Conservation (phyloP, 2,113 vertebrate species). For the Channa maculata region DNA sequence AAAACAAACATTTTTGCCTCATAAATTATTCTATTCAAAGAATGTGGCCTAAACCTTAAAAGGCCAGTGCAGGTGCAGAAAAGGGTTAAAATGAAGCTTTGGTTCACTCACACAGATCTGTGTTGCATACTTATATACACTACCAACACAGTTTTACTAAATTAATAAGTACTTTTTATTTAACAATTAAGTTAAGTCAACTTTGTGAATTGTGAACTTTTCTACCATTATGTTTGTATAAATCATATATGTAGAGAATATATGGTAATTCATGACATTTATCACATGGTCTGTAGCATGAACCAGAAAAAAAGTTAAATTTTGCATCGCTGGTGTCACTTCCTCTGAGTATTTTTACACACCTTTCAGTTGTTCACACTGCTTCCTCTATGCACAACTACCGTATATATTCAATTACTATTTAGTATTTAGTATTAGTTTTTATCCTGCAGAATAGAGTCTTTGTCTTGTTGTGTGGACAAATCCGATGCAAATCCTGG, state of each 20-base stretch:
- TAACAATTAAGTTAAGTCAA: no score
- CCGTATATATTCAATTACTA: no score
- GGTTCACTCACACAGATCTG: conserved; percentile 12
- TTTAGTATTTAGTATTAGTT: no score
- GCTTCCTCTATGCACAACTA: conserved; percentile 15
- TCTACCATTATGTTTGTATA: no score
- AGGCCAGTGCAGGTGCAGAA: conserved; percentile 23
- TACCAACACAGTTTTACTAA: no score
- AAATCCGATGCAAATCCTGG: no score
- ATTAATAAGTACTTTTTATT: no score
- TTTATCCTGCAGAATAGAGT: no score
- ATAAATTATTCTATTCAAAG: conserved; percentile 64
- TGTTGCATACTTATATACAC: neutral
- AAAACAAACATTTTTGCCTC: conserved; percentile 18
- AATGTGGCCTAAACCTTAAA: conserved; percentile 66
- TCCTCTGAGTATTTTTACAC: neutral
- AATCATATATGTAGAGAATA: no score
- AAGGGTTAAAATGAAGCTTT: conserved; percentile 9
- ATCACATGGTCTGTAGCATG: neutral
- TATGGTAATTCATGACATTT: no score
- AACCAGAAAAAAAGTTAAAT: conserved; percentile 7
- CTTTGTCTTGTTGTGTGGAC: no score
- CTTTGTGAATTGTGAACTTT: no score
- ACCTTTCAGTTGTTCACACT: conserved; percentile 16
- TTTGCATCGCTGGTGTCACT: conserved; percentile 36